Conservation (phyloP, 2,113 vertebrate species). For the Stegastes partitus region DNA sequence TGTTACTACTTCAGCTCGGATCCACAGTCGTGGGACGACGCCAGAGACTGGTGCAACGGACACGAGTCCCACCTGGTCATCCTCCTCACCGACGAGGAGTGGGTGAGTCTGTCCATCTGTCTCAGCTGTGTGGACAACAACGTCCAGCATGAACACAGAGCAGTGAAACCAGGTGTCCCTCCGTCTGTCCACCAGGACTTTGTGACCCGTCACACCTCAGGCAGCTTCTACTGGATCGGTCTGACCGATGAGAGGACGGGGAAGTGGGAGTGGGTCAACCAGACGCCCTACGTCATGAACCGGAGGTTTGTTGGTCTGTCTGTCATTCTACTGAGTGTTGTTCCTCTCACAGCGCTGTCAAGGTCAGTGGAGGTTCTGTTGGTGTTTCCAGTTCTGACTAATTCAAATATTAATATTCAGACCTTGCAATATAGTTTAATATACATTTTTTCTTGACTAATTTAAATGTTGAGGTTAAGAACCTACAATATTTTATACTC, state of each 20-base stretch:
- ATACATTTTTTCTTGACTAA: too few species aligned
- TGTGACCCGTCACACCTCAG: rapidly evolving
- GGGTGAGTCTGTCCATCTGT: conserved; percentile 53
- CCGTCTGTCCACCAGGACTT: conserved; percentile 51
- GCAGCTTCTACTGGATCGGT: conserved; percentile 60
- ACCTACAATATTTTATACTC: too few species aligned
- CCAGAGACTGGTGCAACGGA: conserved; percentile 67
- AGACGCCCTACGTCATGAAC: conserved; percentile 75
- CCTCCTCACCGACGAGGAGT: conserved; percentile 46
- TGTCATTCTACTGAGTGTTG: too few species aligned
- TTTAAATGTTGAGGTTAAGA: too few species aligned
- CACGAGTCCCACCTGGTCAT: conserved; percentile 70
- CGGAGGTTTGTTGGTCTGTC: conserved; percentile 39
- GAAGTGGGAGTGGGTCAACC: conserved; percentile 78
- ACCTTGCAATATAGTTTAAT: too few species aligned
- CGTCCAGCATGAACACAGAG: too few species aligned
- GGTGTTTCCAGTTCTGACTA: too few species aligned
- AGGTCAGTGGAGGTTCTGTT: too few species aligned
- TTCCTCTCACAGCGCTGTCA: too few species aligned
- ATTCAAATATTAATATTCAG: too few species aligned
- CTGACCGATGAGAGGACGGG: conserved; percentile 62
- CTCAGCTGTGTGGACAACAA: background rate
- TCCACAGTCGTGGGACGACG: conserved; percentile 18
- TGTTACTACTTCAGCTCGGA: conserved; percentile 56
- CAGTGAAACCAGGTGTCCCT: too few species aligned